Conservation (phyloP, 2,888 invertebrate species). For the Rhagonycha lutea region DNA sequence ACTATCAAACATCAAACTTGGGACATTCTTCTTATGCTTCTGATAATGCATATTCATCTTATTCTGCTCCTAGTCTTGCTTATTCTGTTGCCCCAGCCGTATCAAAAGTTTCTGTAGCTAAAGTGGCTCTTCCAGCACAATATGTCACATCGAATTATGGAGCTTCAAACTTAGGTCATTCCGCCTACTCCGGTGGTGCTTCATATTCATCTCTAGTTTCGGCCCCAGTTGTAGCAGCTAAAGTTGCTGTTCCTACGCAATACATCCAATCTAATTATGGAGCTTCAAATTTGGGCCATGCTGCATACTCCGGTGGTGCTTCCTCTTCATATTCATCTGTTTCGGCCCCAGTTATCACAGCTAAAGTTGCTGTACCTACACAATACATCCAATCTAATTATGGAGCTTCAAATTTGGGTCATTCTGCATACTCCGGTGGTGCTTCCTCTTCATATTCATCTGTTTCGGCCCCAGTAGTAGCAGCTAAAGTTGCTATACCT, state of each 20-base stretch:
- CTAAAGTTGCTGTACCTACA: not conserved
- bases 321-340: not conserved
- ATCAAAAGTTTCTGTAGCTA: constrained; percentile 50
- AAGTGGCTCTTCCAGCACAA: constrained; percentile 29
- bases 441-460: not conserved
- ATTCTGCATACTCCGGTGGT: constrained; percentile 11
- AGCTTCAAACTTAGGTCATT: not conserved
- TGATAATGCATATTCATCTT: constrained; percentile 17
- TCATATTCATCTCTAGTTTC: not conserved
- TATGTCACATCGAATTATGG: not conserved
- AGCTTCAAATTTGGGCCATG: not conserved
- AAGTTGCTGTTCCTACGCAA: constrained; percentile 40
- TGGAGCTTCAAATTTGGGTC: not conserved
- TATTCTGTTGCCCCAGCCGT: constrained; percentile 49
- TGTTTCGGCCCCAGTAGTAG: not conserved
- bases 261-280: constrained; percentile 9
- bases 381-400: no score
- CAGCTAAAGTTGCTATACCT: constrained; percentile 26
- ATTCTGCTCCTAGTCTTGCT: constrained; percentile 27
- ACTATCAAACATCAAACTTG: constrained; percentile 44
- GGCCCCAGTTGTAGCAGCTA: constrained; percentile 38
- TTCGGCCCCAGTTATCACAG: constrained; percentile 1
- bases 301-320: not conserved
- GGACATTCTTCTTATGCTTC: constrained; percentile 15
- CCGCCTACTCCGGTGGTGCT: not conserved